Percentiles rank a stretch among this genome's conserved stretches.
phyloP scores from a whole-genome alignment of 1,140 invertebrate genomes.

The Meloidogyne exigua region DNA sequence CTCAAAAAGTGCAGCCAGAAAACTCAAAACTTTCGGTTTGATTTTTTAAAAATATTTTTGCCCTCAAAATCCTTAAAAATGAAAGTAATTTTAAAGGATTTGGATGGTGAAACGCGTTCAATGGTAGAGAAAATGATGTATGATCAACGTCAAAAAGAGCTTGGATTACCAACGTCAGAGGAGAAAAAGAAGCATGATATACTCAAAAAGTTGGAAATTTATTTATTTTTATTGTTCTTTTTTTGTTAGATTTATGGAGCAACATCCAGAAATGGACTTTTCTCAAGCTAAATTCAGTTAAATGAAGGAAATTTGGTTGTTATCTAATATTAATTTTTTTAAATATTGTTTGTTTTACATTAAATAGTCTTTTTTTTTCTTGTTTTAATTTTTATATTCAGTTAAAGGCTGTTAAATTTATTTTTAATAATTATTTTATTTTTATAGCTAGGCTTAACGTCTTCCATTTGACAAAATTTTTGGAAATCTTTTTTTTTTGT shows the following conservation, averaged over 20 bases:
- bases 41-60: no score
- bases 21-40: constrained; percentile 66
- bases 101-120: constrained; percentile 92
- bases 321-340: no score
- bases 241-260: constrained; percentile 88
- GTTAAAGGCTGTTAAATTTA: no score
- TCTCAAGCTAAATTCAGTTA: constrained; percentile 88
- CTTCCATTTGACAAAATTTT: background rate
- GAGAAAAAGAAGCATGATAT: constrained; percentile 98
- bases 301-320: constrained; percentile 17
- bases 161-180: constrained; percentile 94
- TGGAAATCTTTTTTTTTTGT: no score
- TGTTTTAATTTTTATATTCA: no score
- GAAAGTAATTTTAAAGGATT: constrained; percentile 69
- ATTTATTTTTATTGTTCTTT: background rate
- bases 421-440: no score
- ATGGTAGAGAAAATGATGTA: constrained; percentile 99
- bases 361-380: no score
- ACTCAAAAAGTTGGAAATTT: constrained; percentile 78
- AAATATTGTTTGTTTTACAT: no score
- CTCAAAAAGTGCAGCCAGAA: constrained; percentile 95
- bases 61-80: no score
- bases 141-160: constrained; percentile 86
- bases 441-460: no score
- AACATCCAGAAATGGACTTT: constrained; percentile 99